Evolutionary conservation across 2,797 vertebrate species (phyloP).

Genomic region (Morelia viridis): DNA sequence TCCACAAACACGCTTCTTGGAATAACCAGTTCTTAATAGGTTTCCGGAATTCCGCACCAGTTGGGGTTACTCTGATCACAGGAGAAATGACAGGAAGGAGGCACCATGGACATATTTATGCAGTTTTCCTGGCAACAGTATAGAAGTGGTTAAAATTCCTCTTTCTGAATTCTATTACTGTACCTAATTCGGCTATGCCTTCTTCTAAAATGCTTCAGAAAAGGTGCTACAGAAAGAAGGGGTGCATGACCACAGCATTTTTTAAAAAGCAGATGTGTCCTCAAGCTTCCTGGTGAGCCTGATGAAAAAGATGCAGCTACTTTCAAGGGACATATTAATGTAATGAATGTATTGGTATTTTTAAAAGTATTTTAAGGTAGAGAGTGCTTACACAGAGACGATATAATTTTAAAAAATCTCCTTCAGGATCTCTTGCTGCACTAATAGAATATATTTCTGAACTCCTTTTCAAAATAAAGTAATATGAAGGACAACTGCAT

Average conservation of each 20-base stretch:
- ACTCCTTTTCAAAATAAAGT: background rate
- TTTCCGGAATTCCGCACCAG: background rate
- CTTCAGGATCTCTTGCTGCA: background rate
- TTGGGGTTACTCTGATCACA: background rate
- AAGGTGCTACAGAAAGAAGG: background rate
- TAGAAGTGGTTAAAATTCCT: background rate
- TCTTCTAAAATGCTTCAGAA: background rate
- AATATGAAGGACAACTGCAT: background rate
- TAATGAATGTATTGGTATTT: background rate
- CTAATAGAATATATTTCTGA: background rate
- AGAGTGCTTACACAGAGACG: background rate
- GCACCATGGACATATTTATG: background rate
- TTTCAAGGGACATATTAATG: background rate
- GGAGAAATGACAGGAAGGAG: background rate
- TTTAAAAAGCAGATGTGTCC: background rate
- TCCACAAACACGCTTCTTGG: background rate
- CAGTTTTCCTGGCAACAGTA: background rate
- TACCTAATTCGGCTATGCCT: background rate
- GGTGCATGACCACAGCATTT: background rate
- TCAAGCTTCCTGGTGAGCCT: background rate
- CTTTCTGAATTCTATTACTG: background rate
- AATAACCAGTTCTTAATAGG: background rate
- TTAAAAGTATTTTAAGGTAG: background rate
- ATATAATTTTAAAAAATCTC: background rate
- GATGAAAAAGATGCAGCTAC: background rate